Evolutionary conservation across 2,113 vertebrate species (phyloP), one percentile per base, ranked within the genome.

Genomic region (Baryphthengus martii): DNA sequence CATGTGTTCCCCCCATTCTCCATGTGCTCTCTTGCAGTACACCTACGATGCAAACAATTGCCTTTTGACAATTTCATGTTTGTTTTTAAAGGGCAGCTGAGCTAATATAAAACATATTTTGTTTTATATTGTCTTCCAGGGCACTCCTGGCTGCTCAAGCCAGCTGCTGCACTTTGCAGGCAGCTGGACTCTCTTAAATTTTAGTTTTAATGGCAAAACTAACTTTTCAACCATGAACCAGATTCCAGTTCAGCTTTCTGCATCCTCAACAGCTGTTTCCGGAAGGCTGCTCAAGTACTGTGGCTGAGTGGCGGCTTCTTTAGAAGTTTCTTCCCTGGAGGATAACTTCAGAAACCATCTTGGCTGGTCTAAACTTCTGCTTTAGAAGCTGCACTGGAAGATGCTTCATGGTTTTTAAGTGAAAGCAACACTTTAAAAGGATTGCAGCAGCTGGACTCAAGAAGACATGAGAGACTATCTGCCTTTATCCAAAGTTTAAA

Each of bases 111-210:
- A 91, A 87, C 28, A 10, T 88, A 86, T 35, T 94, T n/a, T n/a
- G n/a, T n/a, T n/a, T n/a, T n/a, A n/a, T n/a, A n/a, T n/a, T n/a
- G n/a, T n/a, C n/a, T n/a, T n/a, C n/a, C n/a, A n/a, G n/a, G n/a
- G n/a, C n/a, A n/a, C n/a, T n/a, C n/a, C 81, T 63, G 84, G 53
- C 82, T 89, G 75, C 67, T 93, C 52, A 85, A 92, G 65, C 47
- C 93, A 90, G 73, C 78, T 84, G 87, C 84, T 93, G 75, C 66
- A 87, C 47, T 96, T 91, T 72, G 78, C 79, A 93, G 58, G 68
- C 94, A 96, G 87, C 90, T 96, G 95, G 73, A 76, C 85, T 91
- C 85, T 85, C 88, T 91, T 96, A 94, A 92, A 95, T 78, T 80
- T 87, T 77, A 70, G 89, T 90, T 93, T 90, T 95, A 91, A 87